Evolutionary conservation across 2,113 vertebrate genomes (phyloP).

Genomic region (Gavialis gangeticus): DNA sequence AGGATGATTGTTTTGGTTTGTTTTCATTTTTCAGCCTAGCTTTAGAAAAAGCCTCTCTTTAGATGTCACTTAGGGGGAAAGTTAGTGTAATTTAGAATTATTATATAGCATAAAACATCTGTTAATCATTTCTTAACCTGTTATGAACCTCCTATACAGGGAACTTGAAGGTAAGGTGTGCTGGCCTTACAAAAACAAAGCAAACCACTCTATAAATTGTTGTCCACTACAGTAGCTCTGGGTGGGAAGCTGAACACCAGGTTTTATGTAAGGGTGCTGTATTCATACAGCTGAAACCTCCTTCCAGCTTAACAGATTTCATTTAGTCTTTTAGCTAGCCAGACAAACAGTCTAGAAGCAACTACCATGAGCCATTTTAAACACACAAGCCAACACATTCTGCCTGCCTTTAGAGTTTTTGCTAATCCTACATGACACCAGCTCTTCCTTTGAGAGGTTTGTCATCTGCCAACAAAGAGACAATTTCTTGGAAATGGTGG

Average conservation of each 20-base stretch:
- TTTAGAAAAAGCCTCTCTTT: not conserved
- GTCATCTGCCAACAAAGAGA: not conserved
- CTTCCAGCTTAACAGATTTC: not conserved
- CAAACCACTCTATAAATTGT: accelerated
- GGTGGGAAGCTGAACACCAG: not conserved
- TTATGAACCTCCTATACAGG: accelerated
- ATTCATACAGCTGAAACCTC: not conserved
- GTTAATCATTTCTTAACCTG: not conserved
- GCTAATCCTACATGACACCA: not conserved
- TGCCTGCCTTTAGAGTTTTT: not conserved
- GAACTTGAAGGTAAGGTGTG: accelerated
- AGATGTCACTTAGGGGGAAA: not conserved
- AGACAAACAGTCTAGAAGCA: not conserved
- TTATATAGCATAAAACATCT: not conserved
- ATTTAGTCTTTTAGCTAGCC: not conserved
- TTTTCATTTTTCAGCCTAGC: not conserved
- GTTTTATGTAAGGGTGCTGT: not conserved
- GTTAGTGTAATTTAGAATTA: not conserved
- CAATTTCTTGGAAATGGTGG: not conserved
- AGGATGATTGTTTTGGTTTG: not conserved
- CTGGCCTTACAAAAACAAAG: not conserved
- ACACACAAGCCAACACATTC: not conserved
- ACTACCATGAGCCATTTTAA: not conserved
- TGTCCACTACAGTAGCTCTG: accelerated
- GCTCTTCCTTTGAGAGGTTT: not conserved